These are phyloP conservation scores for Hypena proboscidalis DNA, from an alignment of 2,888 invertebrate genomes.

Conservation along the genomic window DNA sequence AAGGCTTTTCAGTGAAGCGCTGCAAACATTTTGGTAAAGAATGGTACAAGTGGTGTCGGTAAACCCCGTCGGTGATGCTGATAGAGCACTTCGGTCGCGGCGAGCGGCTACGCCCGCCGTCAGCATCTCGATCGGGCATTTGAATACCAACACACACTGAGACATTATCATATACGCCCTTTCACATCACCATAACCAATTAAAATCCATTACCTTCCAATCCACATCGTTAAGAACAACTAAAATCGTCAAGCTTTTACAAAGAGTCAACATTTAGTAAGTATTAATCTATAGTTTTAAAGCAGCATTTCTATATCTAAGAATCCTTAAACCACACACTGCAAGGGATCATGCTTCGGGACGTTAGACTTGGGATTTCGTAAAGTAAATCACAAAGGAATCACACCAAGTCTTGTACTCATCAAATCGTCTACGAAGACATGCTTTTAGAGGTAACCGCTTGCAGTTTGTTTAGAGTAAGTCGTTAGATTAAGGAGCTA, in stretches of 20 bases:
- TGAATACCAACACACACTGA: constrained; percentile 90
- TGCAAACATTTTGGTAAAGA: constrained; percentile 39
- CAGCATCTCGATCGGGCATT: constrained; percentile 87
- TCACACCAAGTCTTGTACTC: constrained; percentile 69
- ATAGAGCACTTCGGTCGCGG: constrained; percentile 79
- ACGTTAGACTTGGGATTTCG: constrained; percentile 64
- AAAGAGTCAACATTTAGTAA: constrained; percentile 82
- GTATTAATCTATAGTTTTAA: constrained; percentile 66
- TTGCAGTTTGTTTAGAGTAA: constrained; percentile 77
- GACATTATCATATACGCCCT: constrained; percentile 77
- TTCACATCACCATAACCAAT: constrained; percentile 83
- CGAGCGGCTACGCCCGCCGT: constrained; percentile 69
- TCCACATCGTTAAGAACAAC: constrained; percentile 82
- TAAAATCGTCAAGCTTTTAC: constrained; percentile 82
- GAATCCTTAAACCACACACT: constrained; percentile 70
- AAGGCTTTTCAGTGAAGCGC: constrained; percentile 58
- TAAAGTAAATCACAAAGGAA: constrained; percentile 49
- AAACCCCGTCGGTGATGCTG: constrained; percentile 77
- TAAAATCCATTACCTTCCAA: constrained; percentile 84
- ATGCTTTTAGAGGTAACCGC: constrained; percentile 69
- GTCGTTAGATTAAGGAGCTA: constrained; percentile 67
- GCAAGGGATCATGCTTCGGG: constrained; percentile 80
- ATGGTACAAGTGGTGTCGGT: constrained; percentile 73
- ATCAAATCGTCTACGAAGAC: constrained; percentile 61
- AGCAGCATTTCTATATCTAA: constrained; percentile 76